A percentile compares a stretch with the other conserved stretches of the same genome.
Evolutionary conservation across 1,140 invertebrate species (phyloP).

Genomic region (Caenorhabditis latens): DNA sequence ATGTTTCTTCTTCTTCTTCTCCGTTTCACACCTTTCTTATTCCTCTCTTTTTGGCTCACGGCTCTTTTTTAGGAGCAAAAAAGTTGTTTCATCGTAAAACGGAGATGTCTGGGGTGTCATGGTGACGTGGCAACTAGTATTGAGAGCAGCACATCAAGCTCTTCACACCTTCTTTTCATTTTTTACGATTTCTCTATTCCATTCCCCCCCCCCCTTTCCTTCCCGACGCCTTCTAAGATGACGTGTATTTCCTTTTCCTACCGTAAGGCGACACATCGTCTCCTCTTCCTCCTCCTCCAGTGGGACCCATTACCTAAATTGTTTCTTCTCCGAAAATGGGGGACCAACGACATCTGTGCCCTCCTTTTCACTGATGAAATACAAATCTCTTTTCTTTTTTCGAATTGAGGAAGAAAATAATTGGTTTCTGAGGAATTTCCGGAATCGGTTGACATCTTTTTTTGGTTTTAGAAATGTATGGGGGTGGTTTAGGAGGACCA

Average conservation of each 20-base stretch:
- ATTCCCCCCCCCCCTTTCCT: no score
- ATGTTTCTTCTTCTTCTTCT: conserved; percentile 17
- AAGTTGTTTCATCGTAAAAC: no score
- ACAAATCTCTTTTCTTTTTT: conserved; percentile 18
- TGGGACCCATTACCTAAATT: conserved; percentile 53
- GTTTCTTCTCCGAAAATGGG: conserved; percentile 18
- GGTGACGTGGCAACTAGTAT: no score
- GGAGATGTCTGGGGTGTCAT: no score
- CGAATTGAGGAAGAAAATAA: background rate
- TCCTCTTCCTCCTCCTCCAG: conserved; percentile 9
- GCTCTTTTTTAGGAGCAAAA: background rate
- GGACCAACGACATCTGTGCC: background rate
- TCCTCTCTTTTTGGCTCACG: background rate
- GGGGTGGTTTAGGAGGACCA: no score
- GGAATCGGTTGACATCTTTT: no score
- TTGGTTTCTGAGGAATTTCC: no score
- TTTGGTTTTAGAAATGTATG: no score
- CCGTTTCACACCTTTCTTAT: conserved; percentile 11
- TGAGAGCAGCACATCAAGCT: no score
- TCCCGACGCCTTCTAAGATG: background rate
- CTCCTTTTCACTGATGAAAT: background rate
- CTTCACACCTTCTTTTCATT: background rate
- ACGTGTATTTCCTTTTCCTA: background rate
- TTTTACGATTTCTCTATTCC: background rate
- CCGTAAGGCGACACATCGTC: background rate